Percentiles rank a stretch among this genome's conserved stretches.
Evolutionary conservation across 2,113 vertebrate genomes (phyloP).

Genomic region (Paraplagusia blochii): DNA sequence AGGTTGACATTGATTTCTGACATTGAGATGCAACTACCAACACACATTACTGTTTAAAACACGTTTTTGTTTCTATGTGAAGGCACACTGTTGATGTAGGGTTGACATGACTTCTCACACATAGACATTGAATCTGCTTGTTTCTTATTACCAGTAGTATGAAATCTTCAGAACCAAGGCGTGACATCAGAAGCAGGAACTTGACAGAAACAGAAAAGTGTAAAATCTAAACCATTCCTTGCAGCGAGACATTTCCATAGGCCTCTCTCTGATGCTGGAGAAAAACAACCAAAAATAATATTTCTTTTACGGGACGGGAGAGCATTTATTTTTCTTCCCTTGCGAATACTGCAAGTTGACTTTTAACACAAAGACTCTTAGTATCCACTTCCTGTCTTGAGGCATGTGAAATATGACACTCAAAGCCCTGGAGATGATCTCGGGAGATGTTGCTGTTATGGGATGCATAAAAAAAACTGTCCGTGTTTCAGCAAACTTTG

Average conservation of each 20-base stretch:
- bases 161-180: too few species aligned
- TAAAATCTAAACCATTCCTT: not conserved
- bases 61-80: too few species aligned
- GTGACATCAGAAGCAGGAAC: too few species aligned
- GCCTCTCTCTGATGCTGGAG: not conserved
- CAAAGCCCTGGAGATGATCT: constrained; percentile 12
- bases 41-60: too few species aligned
- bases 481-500: not conserved
- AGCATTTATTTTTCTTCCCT: constrained; percentile 8
- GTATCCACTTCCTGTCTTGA: constrained; percentile 30
- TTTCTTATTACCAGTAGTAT: too few species aligned
- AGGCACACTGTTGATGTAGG: too few species aligned
- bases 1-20: too few species aligned
- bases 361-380: constrained; percentile 19
- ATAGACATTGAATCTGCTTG: too few species aligned
- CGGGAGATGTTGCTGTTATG: not conserved
- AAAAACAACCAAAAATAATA: too few species aligned
- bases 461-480: constrained; percentile 11
- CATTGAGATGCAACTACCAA: too few species aligned
- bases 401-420: constrained; percentile 18
- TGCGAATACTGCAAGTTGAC: constrained; percentile 25
- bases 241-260: not conserved
- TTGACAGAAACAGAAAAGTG: not conserved
- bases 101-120: too few species aligned
- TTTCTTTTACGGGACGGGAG: not conserved